Base-by-base conservation (phyloP, 2,797 vertebrate genomes). In the Falco cherrug region DNA sequence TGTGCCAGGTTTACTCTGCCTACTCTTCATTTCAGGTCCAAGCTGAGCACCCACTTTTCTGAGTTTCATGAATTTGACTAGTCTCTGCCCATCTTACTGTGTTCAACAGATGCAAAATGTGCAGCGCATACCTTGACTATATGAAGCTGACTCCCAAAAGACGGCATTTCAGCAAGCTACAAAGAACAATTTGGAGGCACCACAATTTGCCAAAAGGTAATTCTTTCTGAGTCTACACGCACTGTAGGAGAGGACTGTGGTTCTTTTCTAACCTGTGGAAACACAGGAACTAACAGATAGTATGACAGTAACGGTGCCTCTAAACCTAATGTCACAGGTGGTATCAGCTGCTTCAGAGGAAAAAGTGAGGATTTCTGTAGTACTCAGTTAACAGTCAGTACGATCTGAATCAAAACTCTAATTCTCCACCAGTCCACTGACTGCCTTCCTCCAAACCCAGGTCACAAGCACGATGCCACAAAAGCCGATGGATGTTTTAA, bases 11-110 rank as follows among this genome's bases (percentile, higher is more conserved):
- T 90, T 89, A 84, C 63, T 92, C 87, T 75, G 89, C 50, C 91
- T 78, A 83, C 33, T 88, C 73, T 91, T 96, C 83, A 86, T 91
- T 96, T 86, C 6, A 7, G 63, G 73, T 73, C 84, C 53, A 90
- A 84, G 63, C 16, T 2, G 9, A 86, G 64, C 26, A 73, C 79
- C 33, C 16, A 3, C 56, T 94, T 87, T 71, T 53, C 70, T 20
- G 48, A 71, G 70, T 93, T 90, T 81, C 67, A 77, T 11, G 29
- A 88, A 45, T 78, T 37, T 89, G 53, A 35, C 26, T 24, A 53
- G n/a, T 29, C 54, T 75, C n/a, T 71, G 18, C 28, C 28, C 75
- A 73, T 68, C 45, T 33, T 37, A 15, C 51, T 65, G 41, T 31
- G 59, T 47, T 84, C 26, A 87, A 35, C 60, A 89, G 61, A 75